phyloP scores from a whole-genome alignment of 2,113 vertebrate species.

The Microcebus jonahi region DNA sequence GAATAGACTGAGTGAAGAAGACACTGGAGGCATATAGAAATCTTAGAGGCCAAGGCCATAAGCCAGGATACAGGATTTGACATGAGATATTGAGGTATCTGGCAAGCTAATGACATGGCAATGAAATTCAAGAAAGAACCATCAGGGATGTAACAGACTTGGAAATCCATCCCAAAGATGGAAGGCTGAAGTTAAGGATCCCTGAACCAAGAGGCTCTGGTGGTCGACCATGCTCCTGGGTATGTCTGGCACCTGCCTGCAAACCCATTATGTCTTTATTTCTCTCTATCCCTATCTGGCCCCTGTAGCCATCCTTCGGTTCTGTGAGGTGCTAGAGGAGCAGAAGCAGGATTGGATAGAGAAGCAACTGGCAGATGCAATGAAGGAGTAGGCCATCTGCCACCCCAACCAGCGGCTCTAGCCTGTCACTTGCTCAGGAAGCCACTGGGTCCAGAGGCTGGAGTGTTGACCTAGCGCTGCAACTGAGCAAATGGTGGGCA shows the following conservation, averaged over 20 bases:
- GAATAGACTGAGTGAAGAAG: neutral
- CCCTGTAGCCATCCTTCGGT: neutral
- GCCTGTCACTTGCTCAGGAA: neutral
- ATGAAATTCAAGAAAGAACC: neutral
- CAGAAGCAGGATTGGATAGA: rapidly evolving
- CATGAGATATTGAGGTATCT: neutral
- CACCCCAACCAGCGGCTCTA: neutral
- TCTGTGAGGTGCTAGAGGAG: neutral
- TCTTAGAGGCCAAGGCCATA: neutral
- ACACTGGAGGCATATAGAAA: neutral
- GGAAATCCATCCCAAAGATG: neutral
- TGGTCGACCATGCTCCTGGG: neutral
- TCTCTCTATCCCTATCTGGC: neutral
- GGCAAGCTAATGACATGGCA: too few species aligned
- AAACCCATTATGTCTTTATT: neutral
- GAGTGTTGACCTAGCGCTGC: rapidly evolving
- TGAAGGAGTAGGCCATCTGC: rapidly evolving
- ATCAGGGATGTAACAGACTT: neutral
- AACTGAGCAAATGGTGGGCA: neutral
- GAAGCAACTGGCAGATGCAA: rapidly evolving
- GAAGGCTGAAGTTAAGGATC: neutral
- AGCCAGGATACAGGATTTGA: neutral
- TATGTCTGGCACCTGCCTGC: neutral
- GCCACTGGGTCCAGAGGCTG: neutral
- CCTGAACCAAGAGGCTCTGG: neutral